phyloP scores from a whole-genome alignment of 1,140 invertebrate species.

The Euura lappo region DNA sequence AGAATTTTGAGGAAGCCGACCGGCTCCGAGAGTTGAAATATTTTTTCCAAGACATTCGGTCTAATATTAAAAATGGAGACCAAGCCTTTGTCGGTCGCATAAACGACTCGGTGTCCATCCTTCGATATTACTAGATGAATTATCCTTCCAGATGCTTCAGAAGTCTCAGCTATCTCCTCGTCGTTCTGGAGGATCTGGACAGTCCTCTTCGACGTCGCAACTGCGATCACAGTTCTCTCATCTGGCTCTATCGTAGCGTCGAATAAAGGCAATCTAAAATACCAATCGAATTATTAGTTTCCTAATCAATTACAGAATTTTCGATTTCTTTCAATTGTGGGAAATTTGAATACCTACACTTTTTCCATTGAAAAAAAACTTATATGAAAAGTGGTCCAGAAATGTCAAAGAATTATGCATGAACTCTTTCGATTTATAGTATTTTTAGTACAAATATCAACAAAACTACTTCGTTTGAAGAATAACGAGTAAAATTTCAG shows the following conservation, averaged over 20 bases:
- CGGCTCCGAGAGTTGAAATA: conserved; percentile 29
- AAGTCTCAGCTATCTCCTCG: conserved; percentile 29
- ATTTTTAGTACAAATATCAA: neutral
- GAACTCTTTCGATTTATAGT: too few species aligned
- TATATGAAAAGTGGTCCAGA: too few species aligned
- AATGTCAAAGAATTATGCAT: too few species aligned
- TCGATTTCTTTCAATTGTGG: too few species aligned
- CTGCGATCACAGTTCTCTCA: conserved; percentile 39
- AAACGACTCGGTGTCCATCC: conserved; percentile 41
- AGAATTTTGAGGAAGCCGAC: conserved; percentile 39
- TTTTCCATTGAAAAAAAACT: too few species aligned
- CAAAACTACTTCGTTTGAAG: conserved; percentile 13
- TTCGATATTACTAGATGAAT: conserved; percentile 39
- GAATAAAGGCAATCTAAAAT: conserved; percentile 42
- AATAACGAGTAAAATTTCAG: conserved; percentile 10
- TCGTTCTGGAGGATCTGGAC: conserved; percentile 37
- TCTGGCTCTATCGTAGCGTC: conserved; percentile 45
- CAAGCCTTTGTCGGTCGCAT: conserved; percentile 36
- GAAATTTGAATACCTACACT: too few species aligned
- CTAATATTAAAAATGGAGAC: conserved; percentile 38
- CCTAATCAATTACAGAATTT: too few species aligned
- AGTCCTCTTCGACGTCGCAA: conserved; percentile 42
- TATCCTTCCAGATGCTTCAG: conserved; percentile 42
- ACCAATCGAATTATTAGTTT: conserved; percentile 14
- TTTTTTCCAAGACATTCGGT: conserved; percentile 21